Conservation (phyloP, 2,113 vertebrate species). For the Falcunculus frontatus region DNA sequence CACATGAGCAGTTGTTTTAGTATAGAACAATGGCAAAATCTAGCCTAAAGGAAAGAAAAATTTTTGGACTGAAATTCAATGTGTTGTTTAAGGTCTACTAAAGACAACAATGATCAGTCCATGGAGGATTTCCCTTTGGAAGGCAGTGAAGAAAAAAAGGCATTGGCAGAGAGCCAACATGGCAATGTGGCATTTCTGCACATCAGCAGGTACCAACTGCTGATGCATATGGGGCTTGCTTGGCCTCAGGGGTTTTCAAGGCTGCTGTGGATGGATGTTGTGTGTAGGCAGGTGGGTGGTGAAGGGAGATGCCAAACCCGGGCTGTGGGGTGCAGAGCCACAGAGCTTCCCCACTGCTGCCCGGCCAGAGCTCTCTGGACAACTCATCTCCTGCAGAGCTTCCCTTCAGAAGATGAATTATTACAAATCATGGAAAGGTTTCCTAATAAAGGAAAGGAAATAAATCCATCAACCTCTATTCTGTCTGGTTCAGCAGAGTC, state of each 20-base stretch:
- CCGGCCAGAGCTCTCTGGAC: not conserved
- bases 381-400: not conserved
- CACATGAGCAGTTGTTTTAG: not conserved
- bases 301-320: not conserved
- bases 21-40: not conserved
- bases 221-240: fast-evolving
- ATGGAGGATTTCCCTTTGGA: not conserved
- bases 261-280: not conserved
- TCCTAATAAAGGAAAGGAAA: not conserved
- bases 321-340: not conserved
- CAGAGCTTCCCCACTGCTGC: fast-evolving
- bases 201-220: not conserved
- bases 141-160: not conserved
- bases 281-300: not conserved
- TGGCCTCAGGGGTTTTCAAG: not conserved
- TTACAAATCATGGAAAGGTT: not conserved
- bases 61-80: not conserved
- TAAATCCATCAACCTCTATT: not conserved
- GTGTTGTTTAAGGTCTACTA: not conserved
- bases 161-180: too few species aligned
- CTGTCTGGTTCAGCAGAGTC: not conserved
- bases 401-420: not conserved
- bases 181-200: not conserved
- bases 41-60: not conserved
- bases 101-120: not conserved